Evolutionary conservation across 2,888 invertebrate species (phyloP).

Genomic region (Caenorhabditis sp.): DNA sequence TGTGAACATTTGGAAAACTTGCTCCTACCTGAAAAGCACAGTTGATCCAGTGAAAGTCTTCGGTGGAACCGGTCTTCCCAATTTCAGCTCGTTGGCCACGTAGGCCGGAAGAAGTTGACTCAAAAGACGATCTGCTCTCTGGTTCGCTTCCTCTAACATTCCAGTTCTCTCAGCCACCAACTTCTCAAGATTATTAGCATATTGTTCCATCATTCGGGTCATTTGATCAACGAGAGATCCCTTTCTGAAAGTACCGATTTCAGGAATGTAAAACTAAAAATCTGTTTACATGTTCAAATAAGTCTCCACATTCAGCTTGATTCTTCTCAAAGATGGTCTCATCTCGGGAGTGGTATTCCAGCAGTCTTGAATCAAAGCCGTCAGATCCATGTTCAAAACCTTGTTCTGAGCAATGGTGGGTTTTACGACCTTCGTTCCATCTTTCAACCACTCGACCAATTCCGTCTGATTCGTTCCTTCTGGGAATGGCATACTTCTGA

Average conservation of each 20-base stretch:
- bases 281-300: constrained; percentile 79
- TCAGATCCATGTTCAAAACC: constrained; percentile 71
- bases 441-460: constrained; percentile 73
- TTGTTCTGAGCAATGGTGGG: constrained; percentile 79
- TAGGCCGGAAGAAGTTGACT: constrained; percentile 80
- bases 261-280: no score
- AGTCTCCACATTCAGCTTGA: constrained; percentile 79
- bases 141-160: constrained; percentile 83
- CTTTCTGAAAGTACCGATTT: constrained; percentile 71
- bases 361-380: constrained; percentile 74
- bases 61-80: constrained; percentile 81
- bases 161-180: constrained; percentile 82
- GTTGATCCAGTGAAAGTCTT: constrained; percentile 79
- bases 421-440: constrained; percentile 75
- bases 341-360: constrained; percentile 78
- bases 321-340: constrained; percentile 77
- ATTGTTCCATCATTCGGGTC: constrained; percentile 80
- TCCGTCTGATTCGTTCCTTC: constrained; percentile 75
- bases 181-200: constrained; percentile 83
- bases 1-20: no score
- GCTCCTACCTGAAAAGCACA: constrained; percentile 75
- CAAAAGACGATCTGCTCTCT: constrained; percentile 79
- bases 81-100: constrained; percentile 80
- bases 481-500: constrained; percentile 80
- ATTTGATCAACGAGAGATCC: constrained; percentile 82